Base-by-base conservation (phyloP, 2,113 vertebrate genomes). In the Anguilla japonica region DNA sequence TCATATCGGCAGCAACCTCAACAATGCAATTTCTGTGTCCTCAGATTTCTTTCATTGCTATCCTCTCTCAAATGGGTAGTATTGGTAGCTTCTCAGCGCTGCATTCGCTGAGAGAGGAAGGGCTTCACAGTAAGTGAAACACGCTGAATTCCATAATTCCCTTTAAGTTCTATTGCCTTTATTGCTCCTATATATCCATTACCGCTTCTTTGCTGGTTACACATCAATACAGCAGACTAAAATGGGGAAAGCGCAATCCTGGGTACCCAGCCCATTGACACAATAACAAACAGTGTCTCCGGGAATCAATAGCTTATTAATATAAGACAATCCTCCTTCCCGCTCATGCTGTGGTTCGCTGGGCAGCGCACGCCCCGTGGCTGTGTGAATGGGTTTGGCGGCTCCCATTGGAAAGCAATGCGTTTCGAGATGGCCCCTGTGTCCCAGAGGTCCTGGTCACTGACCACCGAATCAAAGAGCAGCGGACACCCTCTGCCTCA, bases 271-370 rank as follows among this genome's bases (percentile, higher is more conserved):
- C 90, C 90, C 92, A 92, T 92, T 93, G 93, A 95, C 93, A 41
- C 84, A 34, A 46, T 41, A 82, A 53, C 7, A 94, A 94, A 94
- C 92, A 91, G 85, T 91, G 93, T 95, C 93, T 93, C 89, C 89
- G 89, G 83, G 92, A 94, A 91, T 95, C 95, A 93, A 94, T 95
- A 95, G 95, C 90, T 92, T 94, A 93, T 95, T 95, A 95, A 95
- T 94, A 94, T 92, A 90, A 91, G 93, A 95, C 93, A 95, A 94
- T 93, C 88, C 92, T 89, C 90, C 7, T 86, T 80, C 79, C 41
- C 89, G 89, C 85, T 91, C 90, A 89, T 91, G 87, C 84, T 89
- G 91, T 91, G 88, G 90, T 91, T 91, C 88, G 90, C 91, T 90
- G 91, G 88, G 89, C 89, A 79, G 50, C 89, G 91, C 90, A 91